phyloP scores from a whole-genome alignment of 2,113 vertebrate species.

The Podarcis muralis region DNA sequence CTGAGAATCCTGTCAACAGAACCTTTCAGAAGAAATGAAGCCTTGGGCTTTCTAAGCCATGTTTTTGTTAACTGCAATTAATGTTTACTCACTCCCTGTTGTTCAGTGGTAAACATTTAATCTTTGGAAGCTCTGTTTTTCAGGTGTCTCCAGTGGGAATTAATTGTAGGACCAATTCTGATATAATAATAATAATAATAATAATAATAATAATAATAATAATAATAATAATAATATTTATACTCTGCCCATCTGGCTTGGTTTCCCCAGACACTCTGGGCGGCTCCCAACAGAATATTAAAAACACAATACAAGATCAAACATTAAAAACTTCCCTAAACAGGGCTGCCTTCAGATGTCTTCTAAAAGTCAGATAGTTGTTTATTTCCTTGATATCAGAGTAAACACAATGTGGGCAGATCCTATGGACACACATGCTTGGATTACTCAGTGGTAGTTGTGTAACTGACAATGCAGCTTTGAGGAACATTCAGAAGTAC shows the following conservation, averaged over 20 bases:
- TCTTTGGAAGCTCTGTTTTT: neutral
- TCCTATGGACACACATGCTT: neutral
- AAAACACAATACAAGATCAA: too few species aligned
- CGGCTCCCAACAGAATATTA: too few species aligned
- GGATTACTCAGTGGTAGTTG: neutral
- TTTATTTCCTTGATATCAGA: neutral
- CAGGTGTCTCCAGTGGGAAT: neutral
- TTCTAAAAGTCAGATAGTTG: too few species aligned
- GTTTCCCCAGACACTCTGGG: too few species aligned
- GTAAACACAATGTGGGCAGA: neutral
- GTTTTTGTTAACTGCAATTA: constrained; percentile 5
- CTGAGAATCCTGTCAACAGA: constrained; percentile 13
- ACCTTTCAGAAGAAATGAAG: neutral
- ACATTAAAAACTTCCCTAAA: too few species aligned
- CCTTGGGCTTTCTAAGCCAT: neutral
- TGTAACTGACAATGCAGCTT: neutral
- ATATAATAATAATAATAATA: neutral
- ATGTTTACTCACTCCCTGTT: neutral
- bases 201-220: too few species aligned
- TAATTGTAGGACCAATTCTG: neutral
- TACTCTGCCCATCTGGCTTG: too few species aligned
- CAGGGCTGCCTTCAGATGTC: too few species aligned
- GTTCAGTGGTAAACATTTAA: constrained; percentile 1
- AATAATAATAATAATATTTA: too few species aligned
- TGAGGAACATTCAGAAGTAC: neutral